Evolutionary conservation across 2,888 invertebrate species (phyloP).

Genomic region (Odontothrips loti): DNA sequence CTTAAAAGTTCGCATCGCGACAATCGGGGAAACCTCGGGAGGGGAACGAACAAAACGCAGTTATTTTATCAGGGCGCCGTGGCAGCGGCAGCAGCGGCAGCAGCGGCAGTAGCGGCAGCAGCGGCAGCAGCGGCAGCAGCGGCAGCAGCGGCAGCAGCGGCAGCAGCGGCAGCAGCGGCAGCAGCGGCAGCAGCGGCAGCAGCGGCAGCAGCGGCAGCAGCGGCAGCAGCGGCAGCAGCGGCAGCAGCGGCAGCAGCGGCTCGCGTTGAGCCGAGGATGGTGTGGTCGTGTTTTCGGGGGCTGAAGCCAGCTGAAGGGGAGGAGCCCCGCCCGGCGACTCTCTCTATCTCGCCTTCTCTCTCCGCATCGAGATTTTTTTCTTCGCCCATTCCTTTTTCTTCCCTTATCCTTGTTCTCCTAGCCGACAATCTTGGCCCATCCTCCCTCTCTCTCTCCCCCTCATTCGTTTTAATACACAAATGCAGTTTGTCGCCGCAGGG

Average conservation of each 20-base stretch:
- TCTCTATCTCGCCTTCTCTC: background rate
- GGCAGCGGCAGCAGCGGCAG: too few relatives aligned
- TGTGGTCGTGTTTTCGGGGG: background rate
- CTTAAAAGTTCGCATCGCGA: background rate
- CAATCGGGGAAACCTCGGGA: background rate
- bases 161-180: too few relatives aligned
- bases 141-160: too few relatives aligned
- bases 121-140: too few relatives aligned
- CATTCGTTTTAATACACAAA: slow-evolving; percentile 4
- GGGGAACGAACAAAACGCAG: background rate
- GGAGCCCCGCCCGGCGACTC: background rate
- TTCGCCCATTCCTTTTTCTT: background rate
- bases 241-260: too few relatives aligned
- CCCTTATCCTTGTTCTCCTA: too few relatives aligned
- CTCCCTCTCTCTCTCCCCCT: background rate
- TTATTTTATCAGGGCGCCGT: background rate
- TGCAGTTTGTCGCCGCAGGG: background rate
- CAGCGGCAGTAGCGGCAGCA: too few relatives aligned
- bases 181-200: too few relatives aligned
- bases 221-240: too few relatives aligned
- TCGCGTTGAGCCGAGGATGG: background rate
- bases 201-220: too few relatives aligned
- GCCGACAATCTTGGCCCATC: background rate
- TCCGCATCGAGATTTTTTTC: background rate
- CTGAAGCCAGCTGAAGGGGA: too few relatives aligned